Evolutionary conservation across 1,140 invertebrate species (phyloP).

Genomic region (Pantala flavescens): DNA sequence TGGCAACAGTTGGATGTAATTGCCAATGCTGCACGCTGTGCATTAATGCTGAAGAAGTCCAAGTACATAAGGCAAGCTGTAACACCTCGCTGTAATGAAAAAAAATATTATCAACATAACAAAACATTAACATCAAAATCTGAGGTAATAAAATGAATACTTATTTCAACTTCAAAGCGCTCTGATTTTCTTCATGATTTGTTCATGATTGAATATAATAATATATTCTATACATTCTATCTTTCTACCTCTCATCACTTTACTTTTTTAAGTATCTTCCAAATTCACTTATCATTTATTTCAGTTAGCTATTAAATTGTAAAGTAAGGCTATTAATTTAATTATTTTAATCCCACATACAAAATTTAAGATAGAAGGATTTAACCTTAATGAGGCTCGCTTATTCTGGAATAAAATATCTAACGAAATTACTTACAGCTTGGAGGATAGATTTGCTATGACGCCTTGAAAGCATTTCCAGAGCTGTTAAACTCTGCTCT

Average conservation of each 20-base stretch:
- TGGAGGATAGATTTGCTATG: slow-evolving; percentile 95
- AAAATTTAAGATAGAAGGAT: too few species aligned
- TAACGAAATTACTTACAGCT: slow-evolving; percentile 50
- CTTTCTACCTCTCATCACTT: too few species aligned
- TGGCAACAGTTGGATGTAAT: slow-evolving; percentile 96
- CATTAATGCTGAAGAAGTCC: slow-evolving; percentile 95
- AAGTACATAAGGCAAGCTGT: slow-evolving; percentile 90
- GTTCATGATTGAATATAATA: too few species aligned
- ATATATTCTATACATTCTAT: too few species aligned
- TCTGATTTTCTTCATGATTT: too few species aligned
- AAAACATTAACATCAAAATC: background rate
- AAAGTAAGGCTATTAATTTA: too few species aligned
- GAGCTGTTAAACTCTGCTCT: slow-evolving; percentile 89
- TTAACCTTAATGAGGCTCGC: too few species aligned
- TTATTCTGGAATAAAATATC: too few species aligned
- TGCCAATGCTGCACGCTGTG: slow-evolving; percentile 85
- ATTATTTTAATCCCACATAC: too few species aligned
- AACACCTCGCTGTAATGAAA: slow-evolving; percentile 67
- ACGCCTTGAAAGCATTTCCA: slow-evolving; percentile 92
- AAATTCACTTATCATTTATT: too few species aligned
- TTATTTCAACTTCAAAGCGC: background rate
- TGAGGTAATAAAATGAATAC: background rate
- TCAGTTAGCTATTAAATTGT: too few species aligned
- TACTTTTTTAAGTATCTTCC: too few species aligned
- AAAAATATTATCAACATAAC: background rate